Conservation (phyloP, 2,797 vertebrate genomes). For the Botia almorhae region DNA sequence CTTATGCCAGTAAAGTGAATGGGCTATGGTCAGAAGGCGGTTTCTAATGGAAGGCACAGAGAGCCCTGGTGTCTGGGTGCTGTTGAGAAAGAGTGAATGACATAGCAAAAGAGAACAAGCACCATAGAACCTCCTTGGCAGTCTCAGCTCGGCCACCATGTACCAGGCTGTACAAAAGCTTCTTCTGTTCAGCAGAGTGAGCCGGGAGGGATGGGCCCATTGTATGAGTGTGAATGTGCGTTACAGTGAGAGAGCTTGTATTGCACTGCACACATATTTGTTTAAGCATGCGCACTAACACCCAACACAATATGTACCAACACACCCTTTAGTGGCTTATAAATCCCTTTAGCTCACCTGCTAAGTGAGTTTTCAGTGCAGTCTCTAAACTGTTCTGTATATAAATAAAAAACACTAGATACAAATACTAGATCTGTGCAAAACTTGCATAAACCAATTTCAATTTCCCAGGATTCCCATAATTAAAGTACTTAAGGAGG, state of each 20-base stretch:
- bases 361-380: not conserved
- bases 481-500: not conserved
- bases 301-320: conserved; percentile 22
- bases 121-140: conserved; percentile 51
- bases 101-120: conserved; percentile 31
- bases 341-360: not conserved
- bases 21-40: conserved; percentile 36
- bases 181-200: conserved; percentile 46
- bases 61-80: conserved; percentile 53
- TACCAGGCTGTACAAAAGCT: conserved; percentile 55
- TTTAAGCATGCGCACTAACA: conserved; percentile 50
- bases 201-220: not conserved
- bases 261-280: conserved; percentile 43
- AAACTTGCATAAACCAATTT: not conserved
- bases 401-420: not conserved
- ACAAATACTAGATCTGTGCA: not conserved
- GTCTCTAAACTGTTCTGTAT: not conserved
- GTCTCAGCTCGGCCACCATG: conserved; percentile 20
- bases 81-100: conserved; percentile 46
- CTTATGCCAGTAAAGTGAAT: conserved; percentile 41
- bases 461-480: not conserved
- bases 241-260: conserved; percentile 30
- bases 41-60: conserved; percentile 32
- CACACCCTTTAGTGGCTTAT: conserved; percentile 29
- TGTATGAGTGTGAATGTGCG: conserved; percentile 42